Base-by-base conservation (phyloP, 2,797 vertebrate species). In the Lepidocolaptes lacrymiger region DNA sequence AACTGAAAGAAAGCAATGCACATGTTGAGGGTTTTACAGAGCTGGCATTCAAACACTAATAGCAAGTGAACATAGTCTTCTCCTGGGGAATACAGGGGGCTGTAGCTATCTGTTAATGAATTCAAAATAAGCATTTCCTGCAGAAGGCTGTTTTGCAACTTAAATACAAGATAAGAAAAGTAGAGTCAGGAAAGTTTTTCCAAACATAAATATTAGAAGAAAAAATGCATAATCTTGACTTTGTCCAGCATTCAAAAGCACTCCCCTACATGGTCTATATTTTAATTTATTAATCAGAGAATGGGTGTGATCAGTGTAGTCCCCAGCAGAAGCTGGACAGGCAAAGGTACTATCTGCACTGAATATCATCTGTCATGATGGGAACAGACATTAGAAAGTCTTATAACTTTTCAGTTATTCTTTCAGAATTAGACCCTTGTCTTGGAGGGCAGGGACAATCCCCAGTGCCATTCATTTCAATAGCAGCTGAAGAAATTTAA, bases 401-500 rank as follows among this genome's bases (percentile, higher is more conserved):
- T 66, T 37, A 49, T 5, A 61, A 59, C 14, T 34, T 49, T 14
- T 44, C 46, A 43, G 30, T 54, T 54, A 32, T 54, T 32, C 52
- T 54, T 54, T 54, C 19, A 32, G 52, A 92, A 49, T 0, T 54
- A 39, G 27, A 93, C 6, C 54, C 28, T 43, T 55, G 39, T 62
- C 32, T 52, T 69, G 44, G 17, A 83, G 14, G 32, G 34, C 30
- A 79, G 34, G 30, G 24, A 67, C 66, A 0, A 0, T 63, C 63
- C 21, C 37, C 63, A 52, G 41, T 32, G 63, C 41, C 73, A 52
- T 69, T 69, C 23, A 46, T 61, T 86, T 86, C 32, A 21, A 43
- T 1, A 68, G 43, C 13, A 91, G 54, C 26, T 88, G 41, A 80
- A 72, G 72, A 80, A 81, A 91, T 59, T 17, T n/a, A 81, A 89